A percentile compares a stretch with the other conserved stretches of the same genome.
These are phyloP conservation scores for Leiothrix lutea DNA, from an alignment of 2,113 vertebrate genomes.

Conservation along the genomic window DNA sequence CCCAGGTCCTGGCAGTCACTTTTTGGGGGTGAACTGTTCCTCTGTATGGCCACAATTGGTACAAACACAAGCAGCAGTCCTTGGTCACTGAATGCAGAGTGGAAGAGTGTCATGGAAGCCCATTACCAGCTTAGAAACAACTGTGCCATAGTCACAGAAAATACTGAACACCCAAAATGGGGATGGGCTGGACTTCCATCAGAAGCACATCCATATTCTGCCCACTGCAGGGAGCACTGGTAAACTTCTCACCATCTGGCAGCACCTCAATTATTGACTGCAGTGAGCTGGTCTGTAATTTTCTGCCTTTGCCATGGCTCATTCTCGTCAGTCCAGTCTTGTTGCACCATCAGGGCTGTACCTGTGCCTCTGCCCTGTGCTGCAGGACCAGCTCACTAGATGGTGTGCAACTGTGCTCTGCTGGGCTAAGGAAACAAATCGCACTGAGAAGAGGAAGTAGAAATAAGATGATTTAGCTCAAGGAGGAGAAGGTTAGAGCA, in stretches of 20 bases:
- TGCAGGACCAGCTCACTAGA: neutral
- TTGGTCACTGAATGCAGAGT: neutral
- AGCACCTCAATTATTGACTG: neutral
- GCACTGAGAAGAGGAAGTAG: neutral
- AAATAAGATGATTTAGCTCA: neutral
- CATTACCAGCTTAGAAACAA: neutral
- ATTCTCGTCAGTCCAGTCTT: accelerated
- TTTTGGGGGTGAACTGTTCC: accelerated
- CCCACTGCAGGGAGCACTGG: neutral
- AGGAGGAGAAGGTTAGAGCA: neutral
- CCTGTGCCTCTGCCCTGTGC: neutral
- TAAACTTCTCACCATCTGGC: neutral
- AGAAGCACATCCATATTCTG: neutral
- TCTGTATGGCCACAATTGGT: neutral
- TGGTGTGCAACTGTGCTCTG: neutral
- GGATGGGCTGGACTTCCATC: neutral
- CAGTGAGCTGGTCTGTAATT: neutral
- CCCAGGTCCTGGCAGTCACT: neutral
- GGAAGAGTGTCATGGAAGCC: neutral
- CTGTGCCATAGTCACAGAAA: neutral
- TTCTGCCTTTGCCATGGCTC: neutral
- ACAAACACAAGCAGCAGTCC: neutral
- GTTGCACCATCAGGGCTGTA: accelerated
- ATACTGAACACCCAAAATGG: neutral
- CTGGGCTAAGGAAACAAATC: neutral